phyloP scores from a whole-genome alignment of 2,797 vertebrate genomes.

The Melanogrammus aeglefinus region DNA sequence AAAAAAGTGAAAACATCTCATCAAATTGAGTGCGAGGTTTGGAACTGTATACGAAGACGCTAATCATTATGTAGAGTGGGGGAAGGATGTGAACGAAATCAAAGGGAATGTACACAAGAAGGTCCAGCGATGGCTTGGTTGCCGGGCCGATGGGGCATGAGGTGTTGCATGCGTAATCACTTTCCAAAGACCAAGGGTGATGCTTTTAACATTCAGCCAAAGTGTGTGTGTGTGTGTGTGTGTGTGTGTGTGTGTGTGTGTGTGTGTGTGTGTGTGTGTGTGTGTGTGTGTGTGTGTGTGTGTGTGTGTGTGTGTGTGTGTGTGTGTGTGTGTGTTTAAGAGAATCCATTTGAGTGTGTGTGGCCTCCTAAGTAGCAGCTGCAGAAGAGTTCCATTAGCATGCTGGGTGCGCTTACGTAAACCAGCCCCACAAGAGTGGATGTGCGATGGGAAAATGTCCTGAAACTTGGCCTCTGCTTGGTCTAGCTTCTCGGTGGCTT shows the following conservation, averaged over 20 bases:
- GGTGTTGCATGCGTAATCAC: conserved; percentile 67
- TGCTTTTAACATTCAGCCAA: conserved; percentile 50
- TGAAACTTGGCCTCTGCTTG: conserved; percentile 52
- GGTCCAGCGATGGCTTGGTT: conserved; percentile 23
- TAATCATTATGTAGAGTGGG: conserved; percentile 7
- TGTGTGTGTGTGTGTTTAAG: conserved; percentile 5
- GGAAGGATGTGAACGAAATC: conserved; percentile 20
- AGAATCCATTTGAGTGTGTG: conserved; percentile 1
- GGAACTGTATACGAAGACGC: conserved; percentile 7
- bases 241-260: conserved; percentile 32
- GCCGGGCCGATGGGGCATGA: conserved; percentile 44
- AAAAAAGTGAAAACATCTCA: conserved; percentile 16
- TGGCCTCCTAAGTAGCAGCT: conserved; percentile 54
- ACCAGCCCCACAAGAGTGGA: conserved; percentile 56
- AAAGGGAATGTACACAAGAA: conserved; percentile 38
- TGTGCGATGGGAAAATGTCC: conserved; percentile 58
- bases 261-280: conserved; percentile 30
- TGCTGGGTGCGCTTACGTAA: conserved; percentile 71
- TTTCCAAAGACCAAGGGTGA: conserved; percentile 52
- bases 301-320: conserved; percentile 14
- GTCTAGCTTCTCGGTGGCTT: conserved; percentile 38
- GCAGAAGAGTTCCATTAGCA: conserved; percentile 67
- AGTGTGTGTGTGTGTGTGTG: conserved; percentile 21
- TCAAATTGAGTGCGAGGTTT: conserved; percentile 10
- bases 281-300: conserved; percentile 16